Evolutionary conservation across 2,797 vertebrate genomes (phyloP).

Genomic region (Coilia nasus): DNA sequence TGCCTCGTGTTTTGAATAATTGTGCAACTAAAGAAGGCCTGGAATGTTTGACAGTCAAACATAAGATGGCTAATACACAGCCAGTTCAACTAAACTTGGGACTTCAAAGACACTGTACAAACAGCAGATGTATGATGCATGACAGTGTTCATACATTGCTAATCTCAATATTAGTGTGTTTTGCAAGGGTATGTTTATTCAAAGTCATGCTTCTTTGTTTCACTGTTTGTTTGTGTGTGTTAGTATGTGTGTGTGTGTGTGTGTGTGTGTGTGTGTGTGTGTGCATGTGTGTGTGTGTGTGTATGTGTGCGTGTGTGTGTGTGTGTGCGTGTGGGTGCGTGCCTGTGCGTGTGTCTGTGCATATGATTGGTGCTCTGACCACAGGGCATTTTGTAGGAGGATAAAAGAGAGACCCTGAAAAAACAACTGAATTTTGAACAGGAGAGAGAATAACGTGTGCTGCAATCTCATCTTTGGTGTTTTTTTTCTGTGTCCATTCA

Average conservation of each 20-base stretch:
- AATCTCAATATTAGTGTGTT: neutral
- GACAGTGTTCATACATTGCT: constrained; percentile 18
- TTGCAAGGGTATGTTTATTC: neutral
- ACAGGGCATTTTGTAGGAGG: constrained; percentile 14
- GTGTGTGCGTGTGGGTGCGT: neutral
- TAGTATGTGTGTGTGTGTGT: no score
- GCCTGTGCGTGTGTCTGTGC: neutral
- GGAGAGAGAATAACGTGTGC: neutral
- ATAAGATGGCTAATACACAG: neutral
- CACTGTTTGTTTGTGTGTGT: neutral
- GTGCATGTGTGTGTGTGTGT: no score
- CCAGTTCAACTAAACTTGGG: constrained; percentile 10
- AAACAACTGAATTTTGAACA: constrained; percentile 28
- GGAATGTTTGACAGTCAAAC: constrained; percentile 12
- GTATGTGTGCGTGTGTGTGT: no score
- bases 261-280: no score
- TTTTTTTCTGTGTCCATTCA: neutral
- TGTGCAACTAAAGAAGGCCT: neutral
- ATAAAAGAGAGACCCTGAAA: constrained; percentile 14
- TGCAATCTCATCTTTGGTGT: neutral
- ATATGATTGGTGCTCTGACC: constrained; percentile 11
- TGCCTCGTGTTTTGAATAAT: neutral
- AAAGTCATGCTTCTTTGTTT: constrained; percentile 15
- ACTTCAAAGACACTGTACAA: constrained; percentile 17
- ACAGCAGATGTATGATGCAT: constrained; percentile 18